Conservation (phyloP, 2,113 vertebrate genomes). For the Choloepus hoffmanni region DNA sequence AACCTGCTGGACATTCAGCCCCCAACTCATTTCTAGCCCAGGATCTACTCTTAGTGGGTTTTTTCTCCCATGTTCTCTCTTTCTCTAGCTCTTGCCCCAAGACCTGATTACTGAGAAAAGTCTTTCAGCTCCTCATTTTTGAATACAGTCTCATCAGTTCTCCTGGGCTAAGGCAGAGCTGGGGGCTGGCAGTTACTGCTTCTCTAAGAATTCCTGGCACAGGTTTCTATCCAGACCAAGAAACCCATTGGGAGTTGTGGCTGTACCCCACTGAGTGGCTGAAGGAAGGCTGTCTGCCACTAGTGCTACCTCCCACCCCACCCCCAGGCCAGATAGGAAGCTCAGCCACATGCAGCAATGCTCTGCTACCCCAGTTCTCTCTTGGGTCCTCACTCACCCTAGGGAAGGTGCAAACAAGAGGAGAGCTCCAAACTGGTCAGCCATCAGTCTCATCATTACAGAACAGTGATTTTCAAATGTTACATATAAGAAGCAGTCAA, state of each 20-base stretch:
- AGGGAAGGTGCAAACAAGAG: neutral
- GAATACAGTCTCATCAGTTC: neutral
- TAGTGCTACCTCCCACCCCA: no score
- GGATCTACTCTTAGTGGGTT: neutral
- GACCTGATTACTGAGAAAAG: neutral
- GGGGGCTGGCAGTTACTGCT: neutral
- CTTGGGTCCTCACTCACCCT: neutral
- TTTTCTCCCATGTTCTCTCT: neutral
- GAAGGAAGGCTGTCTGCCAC: neutral
- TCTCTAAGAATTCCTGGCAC: neutral
- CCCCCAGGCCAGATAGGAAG: neutral
- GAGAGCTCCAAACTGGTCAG: neutral
- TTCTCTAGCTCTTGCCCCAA: neutral
- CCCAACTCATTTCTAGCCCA: neutral
- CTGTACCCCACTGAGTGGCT: rapidly evolving
- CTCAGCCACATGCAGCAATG: neutral
- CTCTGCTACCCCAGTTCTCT: neutral
- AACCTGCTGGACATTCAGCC: neutral
- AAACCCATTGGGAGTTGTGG: no score
- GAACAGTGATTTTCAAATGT: neutral
- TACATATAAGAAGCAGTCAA: neutral
- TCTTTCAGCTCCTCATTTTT: neutral
- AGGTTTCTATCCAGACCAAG: neutral
- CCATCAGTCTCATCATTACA: neutral
- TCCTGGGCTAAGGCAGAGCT: neutral